Evolutionary conservation across 1,140 invertebrate genomes (phyloP).

Genomic region (Aradophagus sp.): DNA sequence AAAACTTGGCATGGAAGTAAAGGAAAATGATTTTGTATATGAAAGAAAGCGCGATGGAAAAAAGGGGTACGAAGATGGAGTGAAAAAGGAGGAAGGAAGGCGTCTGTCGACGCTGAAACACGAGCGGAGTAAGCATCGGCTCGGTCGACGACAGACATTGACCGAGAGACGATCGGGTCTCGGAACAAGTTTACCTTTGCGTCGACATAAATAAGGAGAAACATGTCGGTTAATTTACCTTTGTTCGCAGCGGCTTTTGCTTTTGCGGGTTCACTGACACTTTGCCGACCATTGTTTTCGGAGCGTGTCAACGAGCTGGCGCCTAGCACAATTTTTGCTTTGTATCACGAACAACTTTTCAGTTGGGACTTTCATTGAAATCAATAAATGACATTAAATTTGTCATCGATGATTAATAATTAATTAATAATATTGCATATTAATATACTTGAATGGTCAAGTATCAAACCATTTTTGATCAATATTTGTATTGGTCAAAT

Average conservation of each 20-base stretch:
- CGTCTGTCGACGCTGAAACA: constrained; percentile 62
- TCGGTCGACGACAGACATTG: constrained; percentile 66
- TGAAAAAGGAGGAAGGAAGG: constrained; percentile 62
- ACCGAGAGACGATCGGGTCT: constrained; percentile 61
- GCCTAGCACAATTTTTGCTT: no score
- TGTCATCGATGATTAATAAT: no score
- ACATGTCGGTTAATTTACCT: constrained; percentile 51
- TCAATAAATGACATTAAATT: no score
- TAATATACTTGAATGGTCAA: no score
- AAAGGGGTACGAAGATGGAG: constrained; percentile 15
- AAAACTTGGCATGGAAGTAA: no score
- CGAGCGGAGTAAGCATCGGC: constrained; percentile 59
- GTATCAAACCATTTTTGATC: no score
- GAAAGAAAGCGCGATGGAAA: constrained; percentile 4
- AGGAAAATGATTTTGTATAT: no score
- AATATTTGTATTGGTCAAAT: no score
- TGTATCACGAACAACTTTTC: no score
- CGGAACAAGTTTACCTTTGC: constrained; percentile 69
- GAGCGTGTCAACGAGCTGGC: no score
- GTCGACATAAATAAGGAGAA: constrained; percentile 66
- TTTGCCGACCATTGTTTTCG: constrained; percentile 10
- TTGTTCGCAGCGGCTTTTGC: constrained; percentile 17
- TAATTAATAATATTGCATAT: no score
- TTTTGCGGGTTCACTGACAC: constrained; percentile 35
- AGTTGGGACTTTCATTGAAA: no score